Evolutionary conservation across 2,113 vertebrate species (phyloP).

Genomic region (Grammomys dolichurus): DNA sequence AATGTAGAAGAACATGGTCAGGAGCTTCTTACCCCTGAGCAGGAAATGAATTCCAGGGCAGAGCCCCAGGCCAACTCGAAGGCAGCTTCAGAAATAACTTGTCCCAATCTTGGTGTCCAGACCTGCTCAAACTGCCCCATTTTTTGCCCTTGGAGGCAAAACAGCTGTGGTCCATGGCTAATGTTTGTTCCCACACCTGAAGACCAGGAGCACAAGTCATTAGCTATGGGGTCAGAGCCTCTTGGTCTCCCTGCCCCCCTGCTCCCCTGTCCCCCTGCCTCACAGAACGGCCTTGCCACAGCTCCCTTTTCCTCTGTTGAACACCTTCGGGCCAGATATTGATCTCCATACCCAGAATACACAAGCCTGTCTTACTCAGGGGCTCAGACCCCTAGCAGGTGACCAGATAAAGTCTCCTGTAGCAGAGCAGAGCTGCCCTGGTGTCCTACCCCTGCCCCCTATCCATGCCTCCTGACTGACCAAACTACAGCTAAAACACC

Average conservation of each 20-base stretch:
- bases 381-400: not conserved
- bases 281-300: not conserved
- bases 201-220: accelerated
- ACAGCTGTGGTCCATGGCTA: not conserved
- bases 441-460: not conserved
- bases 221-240: not conserved
- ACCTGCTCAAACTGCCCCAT: not conserved
- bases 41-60: not conserved
- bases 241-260: not conserved
- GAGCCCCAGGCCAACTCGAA: not conserved
- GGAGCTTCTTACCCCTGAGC: not conserved
- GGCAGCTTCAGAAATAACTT: not conserved
- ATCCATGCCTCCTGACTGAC: not conserved
- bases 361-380: not conserved
- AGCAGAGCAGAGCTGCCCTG: not conserved
- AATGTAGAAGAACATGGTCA: not conserved
- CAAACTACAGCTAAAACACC: not conserved
- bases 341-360: not conserved
- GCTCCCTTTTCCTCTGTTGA: accelerated
- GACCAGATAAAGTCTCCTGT: not conserved
- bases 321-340: too few relatives aligned
- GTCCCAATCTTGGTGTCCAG: not conserved
- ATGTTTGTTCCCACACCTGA: accelerated
- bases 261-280: not conserved
- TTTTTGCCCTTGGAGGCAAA: not conserved